phyloP scores from a whole-genome alignment of 1,140 invertebrate species.

The Lineus longissimus region DNA sequence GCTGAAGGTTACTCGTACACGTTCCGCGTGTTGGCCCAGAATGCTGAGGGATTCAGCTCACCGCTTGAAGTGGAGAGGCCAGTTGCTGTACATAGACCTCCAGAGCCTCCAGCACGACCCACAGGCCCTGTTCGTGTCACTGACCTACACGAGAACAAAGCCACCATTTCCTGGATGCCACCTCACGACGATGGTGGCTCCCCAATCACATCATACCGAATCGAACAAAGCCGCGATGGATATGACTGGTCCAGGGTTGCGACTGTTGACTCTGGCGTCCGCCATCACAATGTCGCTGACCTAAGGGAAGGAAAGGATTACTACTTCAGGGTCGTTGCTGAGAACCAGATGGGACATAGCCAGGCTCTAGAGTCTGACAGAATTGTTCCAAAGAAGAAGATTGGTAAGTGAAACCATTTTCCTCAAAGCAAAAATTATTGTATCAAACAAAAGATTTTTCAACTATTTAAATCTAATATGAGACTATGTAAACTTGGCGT shows the following conservation, averaged over 20 bases:
- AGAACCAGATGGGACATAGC: constrained; percentile 94
- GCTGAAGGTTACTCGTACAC: constrained; percentile 87
- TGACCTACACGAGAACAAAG: constrained; percentile 56
- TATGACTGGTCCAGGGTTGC: constrained; percentile 66
- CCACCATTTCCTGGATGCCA: constrained; percentile 92
- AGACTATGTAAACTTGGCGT: too few species aligned
- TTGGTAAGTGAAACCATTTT: constrained; percentile 60
- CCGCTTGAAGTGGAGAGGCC: constrained; percentile 85
- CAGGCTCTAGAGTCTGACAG: constrained; percentile 86
- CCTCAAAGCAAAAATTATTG: not conserved
- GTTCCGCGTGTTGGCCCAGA: constrained; percentile 95
- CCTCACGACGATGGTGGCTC: constrained; percentile 97
- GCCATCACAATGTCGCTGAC: constrained; percentile 64
- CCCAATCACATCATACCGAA: constrained; percentile 83
- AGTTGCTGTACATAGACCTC: constrained; percentile 90
- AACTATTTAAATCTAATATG: too few species aligned
- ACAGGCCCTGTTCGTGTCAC: constrained; percentile 52
- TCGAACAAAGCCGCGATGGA: constrained; percentile 85
- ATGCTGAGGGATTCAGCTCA: constrained; percentile 92
- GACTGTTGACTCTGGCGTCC: constrained; percentile 66
- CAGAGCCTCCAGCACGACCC: constrained; percentile 46
- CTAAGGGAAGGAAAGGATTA: constrained; percentile 90
- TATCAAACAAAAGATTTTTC: not conserved
- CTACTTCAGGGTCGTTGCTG: constrained; percentile 88
- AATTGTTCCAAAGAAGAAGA: constrained; percentile 90